Conservation (phyloP, 2,797 vertebrate species). For the Serranus cabrilla region DNA sequence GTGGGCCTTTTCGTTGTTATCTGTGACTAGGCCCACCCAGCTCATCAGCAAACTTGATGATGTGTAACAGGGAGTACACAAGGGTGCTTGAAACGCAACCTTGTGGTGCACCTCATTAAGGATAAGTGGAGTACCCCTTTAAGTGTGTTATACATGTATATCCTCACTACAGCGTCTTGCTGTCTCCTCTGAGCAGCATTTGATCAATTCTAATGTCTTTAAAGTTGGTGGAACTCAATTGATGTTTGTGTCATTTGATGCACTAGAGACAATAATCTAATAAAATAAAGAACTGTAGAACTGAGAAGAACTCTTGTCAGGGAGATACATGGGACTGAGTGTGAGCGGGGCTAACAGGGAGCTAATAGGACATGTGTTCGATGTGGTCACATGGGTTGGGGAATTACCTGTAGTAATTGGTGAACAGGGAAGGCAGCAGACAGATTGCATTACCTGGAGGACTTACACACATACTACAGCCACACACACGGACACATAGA, state of each 20-base stretch:
- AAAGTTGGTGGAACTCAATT: slow-evolving; percentile 10
- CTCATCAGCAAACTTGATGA: no score
- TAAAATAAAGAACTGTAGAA: not conserved
- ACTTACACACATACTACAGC: slow-evolving; percentile 22
- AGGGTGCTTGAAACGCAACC: no score
- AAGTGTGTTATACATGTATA: not conserved
- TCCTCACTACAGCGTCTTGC: not conserved
- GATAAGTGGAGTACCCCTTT: not conserved
- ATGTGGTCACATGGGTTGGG: slow-evolving; percentile 49
- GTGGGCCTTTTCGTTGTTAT: no score
- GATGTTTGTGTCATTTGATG: slow-evolving; percentile 9
- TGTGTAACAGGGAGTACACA: no score
- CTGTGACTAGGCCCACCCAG: no score
- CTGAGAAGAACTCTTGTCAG: slow-evolving; percentile 16
- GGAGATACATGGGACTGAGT: slow-evolving; percentile 16
- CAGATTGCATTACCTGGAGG: slow-evolving; percentile 44
- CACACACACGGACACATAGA: not conserved
- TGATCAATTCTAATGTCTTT: slow-evolving; percentile 11
- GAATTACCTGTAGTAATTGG: slow-evolving; percentile 51
- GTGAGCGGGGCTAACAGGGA: slow-evolving; percentile 45
- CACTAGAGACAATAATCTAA: not conserved
- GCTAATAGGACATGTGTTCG: slow-evolving; percentile 60
- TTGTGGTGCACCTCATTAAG: no score
- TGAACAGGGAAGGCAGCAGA: slow-evolving; percentile 29
- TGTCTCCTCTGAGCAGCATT: slow-evolving; percentile 8